Conservation (phyloP, 2,797 vertebrate species). For the Myotis vivesi region DNA sequence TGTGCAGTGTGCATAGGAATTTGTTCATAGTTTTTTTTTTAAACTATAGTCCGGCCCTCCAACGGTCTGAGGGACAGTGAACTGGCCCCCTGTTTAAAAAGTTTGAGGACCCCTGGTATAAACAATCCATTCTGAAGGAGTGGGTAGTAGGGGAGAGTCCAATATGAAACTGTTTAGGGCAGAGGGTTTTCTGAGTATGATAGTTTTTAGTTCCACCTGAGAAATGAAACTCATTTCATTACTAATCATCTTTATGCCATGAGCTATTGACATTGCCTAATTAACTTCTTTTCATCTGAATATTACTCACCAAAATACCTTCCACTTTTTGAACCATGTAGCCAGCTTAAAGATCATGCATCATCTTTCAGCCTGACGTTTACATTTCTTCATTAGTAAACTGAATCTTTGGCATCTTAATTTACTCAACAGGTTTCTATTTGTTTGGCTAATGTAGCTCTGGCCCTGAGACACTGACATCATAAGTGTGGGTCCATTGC, state of each 20-base stretch:
- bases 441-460: not conserved
- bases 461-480: not conserved
- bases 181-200: not conserved
- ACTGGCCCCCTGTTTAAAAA: no score
- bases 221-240: not conserved
- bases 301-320: not conserved
- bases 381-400: not conserved
- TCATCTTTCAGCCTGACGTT: not conserved
- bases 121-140: not conserved
- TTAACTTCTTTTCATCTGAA: not conserved
- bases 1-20: no score
- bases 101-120: no score
- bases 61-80: no score
- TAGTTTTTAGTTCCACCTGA: not conserved
- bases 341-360: not conserved
- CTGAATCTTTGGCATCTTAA: not conserved
- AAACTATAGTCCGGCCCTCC: no score
- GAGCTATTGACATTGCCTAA: not conserved
- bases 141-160: rapidly evolving
- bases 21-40: no score
- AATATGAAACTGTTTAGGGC: not conserved
- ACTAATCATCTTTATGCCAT: not conserved
- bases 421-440: not conserved
- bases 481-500: not conserved
- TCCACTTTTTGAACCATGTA: not conserved